Evolutionary conservation across 2,888 invertebrate species (phyloP).

Genomic region (Ametastegia equiseti): DNA sequence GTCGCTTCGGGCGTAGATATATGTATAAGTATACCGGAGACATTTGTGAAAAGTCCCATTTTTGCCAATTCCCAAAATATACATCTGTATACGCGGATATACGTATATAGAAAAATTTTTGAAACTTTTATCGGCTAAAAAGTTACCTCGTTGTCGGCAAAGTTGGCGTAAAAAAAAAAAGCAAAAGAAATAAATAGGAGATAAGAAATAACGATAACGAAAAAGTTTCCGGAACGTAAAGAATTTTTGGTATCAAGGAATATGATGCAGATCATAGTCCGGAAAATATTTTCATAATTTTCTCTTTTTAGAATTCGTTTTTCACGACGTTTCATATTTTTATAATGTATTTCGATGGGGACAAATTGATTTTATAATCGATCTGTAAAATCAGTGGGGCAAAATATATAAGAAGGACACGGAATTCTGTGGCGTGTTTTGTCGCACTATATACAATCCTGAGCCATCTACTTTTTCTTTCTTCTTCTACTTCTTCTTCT

Average conservation of each 20-base stretch:
- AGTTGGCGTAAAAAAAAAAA: background rate
- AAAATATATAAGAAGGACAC: background rate
- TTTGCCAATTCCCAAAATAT: background rate
- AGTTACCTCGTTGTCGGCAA: background rate
- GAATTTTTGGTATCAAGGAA: too few species aligned
- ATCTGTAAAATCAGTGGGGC: background rate
- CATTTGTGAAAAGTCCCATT: background rate
- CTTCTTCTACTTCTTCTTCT: too few species aligned
- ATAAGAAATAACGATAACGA: background rate
- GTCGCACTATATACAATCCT: too few species aligned
- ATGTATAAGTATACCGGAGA: background rate
- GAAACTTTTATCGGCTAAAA: conserved; percentile 3
- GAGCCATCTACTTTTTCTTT: too few species aligned
- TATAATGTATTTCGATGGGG: background rate
- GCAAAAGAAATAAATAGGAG: background rate
- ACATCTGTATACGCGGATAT: background rate
- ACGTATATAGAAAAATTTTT: background rate
- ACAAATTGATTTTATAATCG: background rate
- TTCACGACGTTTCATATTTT: background rate
- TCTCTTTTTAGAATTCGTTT: background rate
- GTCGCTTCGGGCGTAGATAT: background rate
- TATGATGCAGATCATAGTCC: too few species aligned
- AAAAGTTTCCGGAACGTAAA: background rate
- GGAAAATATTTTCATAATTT: background rate
- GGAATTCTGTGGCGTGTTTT: too few species aligned